phyloP scores from a whole-genome alignment of 1,140 invertebrate genomes.

The Semibalanus balanoides region DNA sequence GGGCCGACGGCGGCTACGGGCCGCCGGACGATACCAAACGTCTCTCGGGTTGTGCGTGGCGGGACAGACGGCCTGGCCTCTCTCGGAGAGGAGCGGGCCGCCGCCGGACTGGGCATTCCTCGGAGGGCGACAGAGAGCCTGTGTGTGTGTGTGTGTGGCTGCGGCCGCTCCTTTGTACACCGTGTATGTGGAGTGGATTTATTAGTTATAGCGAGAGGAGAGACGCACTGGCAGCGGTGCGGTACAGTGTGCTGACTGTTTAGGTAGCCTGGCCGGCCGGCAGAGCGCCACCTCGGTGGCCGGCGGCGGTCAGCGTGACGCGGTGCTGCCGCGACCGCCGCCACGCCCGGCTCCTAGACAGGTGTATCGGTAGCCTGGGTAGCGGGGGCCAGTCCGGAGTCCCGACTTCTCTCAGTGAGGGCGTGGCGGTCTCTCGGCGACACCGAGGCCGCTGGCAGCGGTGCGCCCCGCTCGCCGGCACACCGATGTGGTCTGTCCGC shows the following conservation, averaged over 20 bases:
- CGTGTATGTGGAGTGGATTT: not conserved
- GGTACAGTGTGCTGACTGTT: not conserved
- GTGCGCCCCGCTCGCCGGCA: too few species aligned
- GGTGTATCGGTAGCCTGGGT: not conserved
- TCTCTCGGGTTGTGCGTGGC: not conserved
- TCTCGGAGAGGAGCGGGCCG: too few species aligned
- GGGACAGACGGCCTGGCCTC: too few species aligned
- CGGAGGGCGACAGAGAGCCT: not conserved
- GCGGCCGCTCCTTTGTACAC: not conserved
- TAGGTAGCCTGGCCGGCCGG: too few species aligned
- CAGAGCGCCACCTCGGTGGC: not conserved
- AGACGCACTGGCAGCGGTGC: too few species aligned
- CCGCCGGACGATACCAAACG: not conserved
- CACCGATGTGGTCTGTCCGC: not conserved
- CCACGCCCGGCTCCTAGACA: not conserved
- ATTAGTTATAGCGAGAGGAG: not conserved
- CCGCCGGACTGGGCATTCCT: not conserved
- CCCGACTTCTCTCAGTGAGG: not conserved
- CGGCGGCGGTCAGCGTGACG: too few species aligned
- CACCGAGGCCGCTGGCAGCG: not conserved
- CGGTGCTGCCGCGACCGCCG: not conserved
- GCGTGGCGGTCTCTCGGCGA: too few species aligned
- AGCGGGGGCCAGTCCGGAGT: too few species aligned
- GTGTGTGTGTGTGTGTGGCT: too few species aligned
- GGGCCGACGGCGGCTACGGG: too few species aligned